These are phyloP conservation scores for Sebastes cheni DNA, from an alignment of 2,797 vertebrate species.

Conservation along the genomic window DNA sequence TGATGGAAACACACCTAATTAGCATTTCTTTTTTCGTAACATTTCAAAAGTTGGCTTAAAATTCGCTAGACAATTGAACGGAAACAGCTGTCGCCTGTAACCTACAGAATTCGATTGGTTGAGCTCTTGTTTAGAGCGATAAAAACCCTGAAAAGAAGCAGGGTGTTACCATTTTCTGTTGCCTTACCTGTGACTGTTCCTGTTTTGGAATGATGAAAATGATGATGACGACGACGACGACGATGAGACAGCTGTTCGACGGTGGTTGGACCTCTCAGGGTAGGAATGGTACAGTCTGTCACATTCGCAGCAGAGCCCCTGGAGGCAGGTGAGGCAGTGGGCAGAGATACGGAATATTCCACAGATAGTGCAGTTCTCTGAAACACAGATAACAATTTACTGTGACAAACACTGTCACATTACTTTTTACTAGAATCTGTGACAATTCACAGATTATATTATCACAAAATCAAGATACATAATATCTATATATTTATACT, in stretches of 20 bases:
- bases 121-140: neutral
- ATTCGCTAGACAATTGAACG: neutral
- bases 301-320: constrained; percentile 85
- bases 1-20: too few species aligned
- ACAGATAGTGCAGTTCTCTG: constrained; percentile 86
- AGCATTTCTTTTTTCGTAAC: too few species aligned
- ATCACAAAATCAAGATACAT: neutral
- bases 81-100: neutral
- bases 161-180: neutral
- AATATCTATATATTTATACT: neutral
- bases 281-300: constrained; percentile 87
- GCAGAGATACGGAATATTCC: constrained; percentile 82
- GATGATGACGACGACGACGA: constrained; percentile 28
- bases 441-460: neutral
- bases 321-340: constrained; percentile 85
- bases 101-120: neutral
- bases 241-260: constrained; percentile 63
- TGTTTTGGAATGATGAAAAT: constrained; percentile 45
- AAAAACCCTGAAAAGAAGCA: neutral
- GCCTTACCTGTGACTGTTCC: constrained; percentile 68
- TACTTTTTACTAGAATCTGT: neutral
- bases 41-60: too few species aligned
- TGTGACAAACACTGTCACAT: neutral
- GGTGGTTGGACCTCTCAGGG: constrained; percentile 82
- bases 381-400: neutral